These are phyloP conservation scores for Catocala sponsa DNA, from an alignment of 2,888 invertebrate species.

Conservation along the genomic window DNA sequence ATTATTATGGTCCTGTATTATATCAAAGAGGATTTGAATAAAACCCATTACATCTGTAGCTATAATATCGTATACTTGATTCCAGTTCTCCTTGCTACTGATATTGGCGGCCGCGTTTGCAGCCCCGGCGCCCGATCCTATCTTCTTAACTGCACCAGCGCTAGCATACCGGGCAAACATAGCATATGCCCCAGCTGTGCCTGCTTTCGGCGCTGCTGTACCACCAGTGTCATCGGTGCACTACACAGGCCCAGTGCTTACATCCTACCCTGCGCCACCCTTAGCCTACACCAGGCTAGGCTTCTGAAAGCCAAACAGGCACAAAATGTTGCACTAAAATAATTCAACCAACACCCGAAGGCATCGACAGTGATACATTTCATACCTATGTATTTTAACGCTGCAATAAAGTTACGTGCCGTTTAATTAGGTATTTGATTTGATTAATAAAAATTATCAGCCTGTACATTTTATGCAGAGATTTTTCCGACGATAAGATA, in stretches of 20 bases:
- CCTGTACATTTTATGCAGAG: too few relatives aligned
- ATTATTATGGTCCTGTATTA: too few relatives aligned
- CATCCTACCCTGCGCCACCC: slow-evolving; percentile 50
- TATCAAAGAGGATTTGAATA: too few relatives aligned
- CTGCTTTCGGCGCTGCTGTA: slow-evolving; percentile 28
- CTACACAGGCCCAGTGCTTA: slow-evolving; percentile 44
- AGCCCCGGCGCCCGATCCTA: slow-evolving; percentile 63
- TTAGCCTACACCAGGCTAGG: slow-evolving; percentile 53
- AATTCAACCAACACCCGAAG: too few relatives aligned
- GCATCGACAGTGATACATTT: slow-evolving; percentile 20
- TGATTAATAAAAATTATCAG: too few relatives aligned
- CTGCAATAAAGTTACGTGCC: slow-evolving; percentile 58
- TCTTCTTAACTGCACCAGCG: slow-evolving; percentile 38
- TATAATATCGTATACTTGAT: slow-evolving; percentile 10
- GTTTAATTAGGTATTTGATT: slow-evolving; percentile 47
- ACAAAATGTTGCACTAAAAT: slow-evolving; percentile 10
- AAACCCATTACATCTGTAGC: too few relatives aligned
- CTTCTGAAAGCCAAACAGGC: slow-evolving; percentile 42
- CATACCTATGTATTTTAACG: slow-evolving; percentile 28
- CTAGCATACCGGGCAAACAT: slow-evolving; percentile 49
- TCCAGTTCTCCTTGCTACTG: slow-evolving; percentile 59
- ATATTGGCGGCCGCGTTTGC: slow-evolving; percentile 60
- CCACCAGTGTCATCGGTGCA: slow-evolving; percentile 9
- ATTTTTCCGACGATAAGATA: too few relatives aligned
- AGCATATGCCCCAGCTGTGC: slow-evolving; percentile 47